phyloP scores from a whole-genome alignment of 2,113 vertebrate genomes.

The Marcusenius ussheri region DNA sequence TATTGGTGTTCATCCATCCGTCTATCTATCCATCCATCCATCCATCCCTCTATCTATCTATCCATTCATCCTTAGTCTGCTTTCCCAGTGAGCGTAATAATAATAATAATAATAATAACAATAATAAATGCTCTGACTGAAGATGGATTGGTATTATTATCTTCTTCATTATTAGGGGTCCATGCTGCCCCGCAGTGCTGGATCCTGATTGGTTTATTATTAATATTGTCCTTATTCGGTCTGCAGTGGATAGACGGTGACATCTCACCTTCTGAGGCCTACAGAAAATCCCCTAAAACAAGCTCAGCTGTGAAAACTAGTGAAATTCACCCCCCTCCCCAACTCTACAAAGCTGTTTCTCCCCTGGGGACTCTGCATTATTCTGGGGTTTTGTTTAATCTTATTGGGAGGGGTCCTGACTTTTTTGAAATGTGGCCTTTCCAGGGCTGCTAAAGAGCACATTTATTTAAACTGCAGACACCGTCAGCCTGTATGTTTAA shows the following conservation, averaged over 20 bases:
- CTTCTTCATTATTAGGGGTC: neutral
- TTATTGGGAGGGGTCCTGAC: slow-evolving; percentile 56
- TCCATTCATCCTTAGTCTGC: neutral
- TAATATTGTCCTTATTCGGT: slow-evolving; percentile 30
- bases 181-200: neutral
- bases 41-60: neutral
- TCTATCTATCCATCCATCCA: neutral
- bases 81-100: neutral
- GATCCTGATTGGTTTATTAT: neutral
- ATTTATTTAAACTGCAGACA: slow-evolving; percentile 37
- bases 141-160: neutral
- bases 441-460: slow-evolving; percentile 36
- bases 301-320: slow-evolving; percentile 60
- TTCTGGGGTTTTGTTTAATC: slow-evolving; percentile 64
- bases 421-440: slow-evolving; percentile 57
- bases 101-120: neutral
- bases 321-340: slow-evolving; percentile 58
- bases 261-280: slow-evolving; percentile 55
- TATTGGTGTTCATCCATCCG: neutral
- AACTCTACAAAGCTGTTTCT: slow-evolving; percentile 61
- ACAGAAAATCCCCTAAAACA: slow-evolving; percentile 60
- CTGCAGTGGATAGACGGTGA: slow-evolving; percentile 45
- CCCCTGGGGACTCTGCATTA: slow-evolving; percentile 58
- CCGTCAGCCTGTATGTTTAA: slow-evolving; percentile 16
- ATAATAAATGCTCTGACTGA: neutral